Conservation (phyloP, 2,113 vertebrate genomes). For the Anolis carolinensis region DNA sequence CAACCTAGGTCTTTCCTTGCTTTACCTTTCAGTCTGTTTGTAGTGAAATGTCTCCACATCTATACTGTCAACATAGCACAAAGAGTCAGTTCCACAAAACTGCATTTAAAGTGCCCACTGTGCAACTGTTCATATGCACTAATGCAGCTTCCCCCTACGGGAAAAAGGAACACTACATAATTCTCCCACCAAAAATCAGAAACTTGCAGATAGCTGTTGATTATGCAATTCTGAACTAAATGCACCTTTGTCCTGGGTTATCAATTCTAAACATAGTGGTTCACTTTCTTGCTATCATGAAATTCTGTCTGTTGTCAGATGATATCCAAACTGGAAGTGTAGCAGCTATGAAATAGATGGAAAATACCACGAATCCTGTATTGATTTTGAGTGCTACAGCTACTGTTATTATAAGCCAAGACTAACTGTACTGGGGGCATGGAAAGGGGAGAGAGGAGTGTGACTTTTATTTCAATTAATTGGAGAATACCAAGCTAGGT, state of each 20-base stretch:
- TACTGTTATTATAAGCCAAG: not conserved
- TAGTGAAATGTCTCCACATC: not conserved
- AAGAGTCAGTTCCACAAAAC: not conserved
- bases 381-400: not conserved
- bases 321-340: not conserved
- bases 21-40: not conserved
- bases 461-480: slow-evolving; percentile 8
- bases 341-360: not conserved
- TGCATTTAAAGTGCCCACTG: not conserved
- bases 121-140: not conserved
- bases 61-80: not conserved
- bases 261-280: not conserved
- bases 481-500: slow-evolving; percentile 17
- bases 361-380: not conserved
- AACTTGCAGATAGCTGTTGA: not conserved
- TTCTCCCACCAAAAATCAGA: not conserved
- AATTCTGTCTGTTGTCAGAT: not conserved
- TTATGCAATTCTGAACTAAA: not conserved
- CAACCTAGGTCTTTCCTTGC: not conserved
- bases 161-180: not conserved
- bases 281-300: not conserved
- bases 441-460: too few relatives aligned
- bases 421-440: not conserved
- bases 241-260: not conserved
- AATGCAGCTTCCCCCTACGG: not conserved